These are phyloP conservation scores for Leptoteleia sp. DNA, from an alignment of 1,140 invertebrate genomes.

Conservation along the genomic window DNA sequence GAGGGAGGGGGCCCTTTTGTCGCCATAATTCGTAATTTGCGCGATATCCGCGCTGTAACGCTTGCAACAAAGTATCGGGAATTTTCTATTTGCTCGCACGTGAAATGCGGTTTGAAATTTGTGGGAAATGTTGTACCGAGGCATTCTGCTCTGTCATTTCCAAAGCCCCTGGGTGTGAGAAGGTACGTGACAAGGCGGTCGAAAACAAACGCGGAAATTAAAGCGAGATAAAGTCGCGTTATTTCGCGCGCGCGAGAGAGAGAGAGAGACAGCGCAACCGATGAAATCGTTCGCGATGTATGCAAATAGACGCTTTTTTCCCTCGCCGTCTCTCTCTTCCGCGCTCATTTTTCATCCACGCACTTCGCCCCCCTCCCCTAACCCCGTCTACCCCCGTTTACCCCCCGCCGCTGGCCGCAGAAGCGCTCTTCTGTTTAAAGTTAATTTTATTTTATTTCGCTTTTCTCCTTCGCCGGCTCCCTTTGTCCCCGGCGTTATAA, in stretches of 20 bases:
- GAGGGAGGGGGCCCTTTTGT: conserved; percentile 12
- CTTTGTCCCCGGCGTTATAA: neutral
- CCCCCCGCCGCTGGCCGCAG: neutral
- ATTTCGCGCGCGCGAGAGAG: conserved; percentile 2
- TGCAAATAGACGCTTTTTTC: conserved; percentile 23
- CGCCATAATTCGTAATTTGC: conserved; percentile 11
- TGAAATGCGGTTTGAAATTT: conserved; percentile 44
- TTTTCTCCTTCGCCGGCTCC: neutral
- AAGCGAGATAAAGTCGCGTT: conserved; percentile 50
- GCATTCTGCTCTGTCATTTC: conserved; percentile 43
- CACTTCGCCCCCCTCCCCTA: too few relatives aligned
- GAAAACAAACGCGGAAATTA: conserved; percentile 62
- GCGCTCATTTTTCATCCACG: conserved; percentile 5
- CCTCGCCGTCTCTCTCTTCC: neutral
- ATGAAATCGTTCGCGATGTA: conserved; percentile 31
- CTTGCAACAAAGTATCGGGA: conserved; percentile 22
- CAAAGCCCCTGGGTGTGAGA: conserved; percentile 25
- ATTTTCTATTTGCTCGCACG: conserved; percentile 35
- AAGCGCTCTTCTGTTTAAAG: neutral
- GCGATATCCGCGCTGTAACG: conserved; percentile 4
- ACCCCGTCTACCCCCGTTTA: too few relatives aligned
- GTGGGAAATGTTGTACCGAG: conserved; percentile 33
- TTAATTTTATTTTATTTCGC: conserved; percentile 14
- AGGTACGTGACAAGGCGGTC: conserved; percentile 41
- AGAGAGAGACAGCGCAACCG: neutral